Evolutionary conservation across 2,113 vertebrate species (phyloP), one percentile per base, ranked within the genome.

Genomic region (Gadus chalcogrammus): DNA sequence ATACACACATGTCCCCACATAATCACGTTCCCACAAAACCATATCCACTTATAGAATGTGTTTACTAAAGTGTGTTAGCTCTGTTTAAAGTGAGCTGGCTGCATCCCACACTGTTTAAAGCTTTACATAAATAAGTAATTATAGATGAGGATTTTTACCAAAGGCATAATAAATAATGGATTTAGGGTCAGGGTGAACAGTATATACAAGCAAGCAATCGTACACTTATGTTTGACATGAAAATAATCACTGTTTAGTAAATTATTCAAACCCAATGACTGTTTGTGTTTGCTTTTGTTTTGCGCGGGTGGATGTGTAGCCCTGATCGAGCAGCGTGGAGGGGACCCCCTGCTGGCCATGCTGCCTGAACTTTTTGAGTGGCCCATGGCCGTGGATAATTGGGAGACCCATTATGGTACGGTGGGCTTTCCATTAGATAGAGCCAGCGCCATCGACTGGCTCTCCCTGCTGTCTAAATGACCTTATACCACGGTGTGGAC

Each of bases 351-450:
- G 16, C 89, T 98, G 1, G 71, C 22, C 4, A 88, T 95, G 77
- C 79, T 99, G 77, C 85, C 90, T 52, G 81, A 90, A 24, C 55
- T 98, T 52, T 92, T 89, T 63, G 96, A 95, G 2, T 99, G 97
- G 97, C 97, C 97, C 38, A 91, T 98, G 18, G 94, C 94, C 38
- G 83, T 89, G 65, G 87, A 92, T 35, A 65, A 92, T 84, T 99
- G 97, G 96, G 89, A 97, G 1, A 5, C 72, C 53, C 61, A 15
- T 13, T 92, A 93, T 11, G 94, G 97, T 99, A 85, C 80, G 31
- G 18, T 53, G 74, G 62, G 28, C 1, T 64, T 68, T 66, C 56
- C n/a, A 42, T 48, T 24, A 0, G 17, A 3, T 75, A 35, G 16
- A 4, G 0, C 31, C 60, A 15, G 42, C 68, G 31, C 15, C 8